phyloP scores from a whole-genome alignment of 2,888 invertebrate species.

The Diaphora mendica region DNA sequence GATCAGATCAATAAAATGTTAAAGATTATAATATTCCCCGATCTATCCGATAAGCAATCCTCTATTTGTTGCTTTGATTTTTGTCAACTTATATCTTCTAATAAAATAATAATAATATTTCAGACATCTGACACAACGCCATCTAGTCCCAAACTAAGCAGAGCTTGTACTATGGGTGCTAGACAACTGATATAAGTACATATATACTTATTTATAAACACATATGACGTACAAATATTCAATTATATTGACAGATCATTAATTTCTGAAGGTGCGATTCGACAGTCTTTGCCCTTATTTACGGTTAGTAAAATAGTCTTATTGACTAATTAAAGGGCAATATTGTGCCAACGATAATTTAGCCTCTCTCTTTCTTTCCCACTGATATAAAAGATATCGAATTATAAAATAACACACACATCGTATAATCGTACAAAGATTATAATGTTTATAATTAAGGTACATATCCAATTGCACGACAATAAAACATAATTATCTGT shows the following conservation, averaged over 20 bases:
- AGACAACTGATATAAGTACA: too few relatives aligned
- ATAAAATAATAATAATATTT: too few relatives aligned
- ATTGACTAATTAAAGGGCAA: background rate
- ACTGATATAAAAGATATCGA: background rate
- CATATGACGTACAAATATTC: too few relatives aligned
- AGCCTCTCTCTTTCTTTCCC: background rate
- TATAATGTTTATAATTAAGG: background rate
- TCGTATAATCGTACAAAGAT: background rate
- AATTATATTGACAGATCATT: background rate
- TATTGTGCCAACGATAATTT: background rate
- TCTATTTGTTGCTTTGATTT: background rate
- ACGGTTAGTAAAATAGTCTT: background rate
- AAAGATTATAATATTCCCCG: background rate
- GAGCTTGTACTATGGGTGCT: too few relatives aligned
- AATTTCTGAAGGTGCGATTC: background rate
- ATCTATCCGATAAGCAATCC: background rate
- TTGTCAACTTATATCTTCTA: background rate
- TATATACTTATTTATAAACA: too few relatives aligned
- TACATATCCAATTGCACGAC: background rate
- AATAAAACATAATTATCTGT: background rate
- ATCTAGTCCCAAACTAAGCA: too few relatives aligned
- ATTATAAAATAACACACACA: background rate
- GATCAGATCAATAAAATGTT: background rate
- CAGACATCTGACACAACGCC: too few relatives aligned
- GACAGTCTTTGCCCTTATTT: background rate